These are phyloP conservation scores for Malurus splendens DNA, from an alignment of 2,797 vertebrate species.

Conservation along the genomic window DNA sequence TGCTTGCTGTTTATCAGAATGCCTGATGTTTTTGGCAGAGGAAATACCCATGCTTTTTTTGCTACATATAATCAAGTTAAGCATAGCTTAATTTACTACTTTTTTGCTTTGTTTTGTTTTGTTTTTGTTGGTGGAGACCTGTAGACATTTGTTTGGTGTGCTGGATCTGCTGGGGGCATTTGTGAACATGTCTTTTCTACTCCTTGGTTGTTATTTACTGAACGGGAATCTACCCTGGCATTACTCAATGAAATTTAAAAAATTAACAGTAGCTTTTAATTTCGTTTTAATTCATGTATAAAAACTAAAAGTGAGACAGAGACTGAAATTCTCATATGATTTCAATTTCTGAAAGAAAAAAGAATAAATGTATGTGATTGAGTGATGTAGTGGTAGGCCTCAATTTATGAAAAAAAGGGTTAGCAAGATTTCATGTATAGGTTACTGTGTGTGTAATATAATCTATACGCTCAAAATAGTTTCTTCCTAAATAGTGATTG, in stretches of 20 bases:
- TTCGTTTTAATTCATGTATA: neutral
- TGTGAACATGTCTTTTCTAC: neutral
- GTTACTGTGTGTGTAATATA: neutral
- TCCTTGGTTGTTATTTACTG: neutral
- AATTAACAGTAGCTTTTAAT: neutral
- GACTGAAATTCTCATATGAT: neutral
- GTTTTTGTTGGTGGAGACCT: neutral
- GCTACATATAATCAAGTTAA: neutral
- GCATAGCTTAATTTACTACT: neutral
- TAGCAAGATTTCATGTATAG: neutral
- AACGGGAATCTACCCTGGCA: neutral
- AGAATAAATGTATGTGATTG: neutral
- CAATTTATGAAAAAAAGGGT: neutral
- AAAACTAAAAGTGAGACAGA: neutral
- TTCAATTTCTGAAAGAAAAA: neutral
- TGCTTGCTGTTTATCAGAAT: conserved; percentile 1
- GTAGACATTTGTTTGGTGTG: neutral
- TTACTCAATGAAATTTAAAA: neutral
- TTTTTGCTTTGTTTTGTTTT: neutral
- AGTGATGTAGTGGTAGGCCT: neutral
- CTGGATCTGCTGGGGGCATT: neutral
- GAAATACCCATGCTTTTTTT: conserved; percentile 1
- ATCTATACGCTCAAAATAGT: neutral
- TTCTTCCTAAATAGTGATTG: neutral
- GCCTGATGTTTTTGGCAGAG: neutral